A percentile compares a stretch with the other conserved stretches of the same genome.
Conservation (phyloP, 2,797 vertebrate genomes). For the Botia kubotai region DNA sequence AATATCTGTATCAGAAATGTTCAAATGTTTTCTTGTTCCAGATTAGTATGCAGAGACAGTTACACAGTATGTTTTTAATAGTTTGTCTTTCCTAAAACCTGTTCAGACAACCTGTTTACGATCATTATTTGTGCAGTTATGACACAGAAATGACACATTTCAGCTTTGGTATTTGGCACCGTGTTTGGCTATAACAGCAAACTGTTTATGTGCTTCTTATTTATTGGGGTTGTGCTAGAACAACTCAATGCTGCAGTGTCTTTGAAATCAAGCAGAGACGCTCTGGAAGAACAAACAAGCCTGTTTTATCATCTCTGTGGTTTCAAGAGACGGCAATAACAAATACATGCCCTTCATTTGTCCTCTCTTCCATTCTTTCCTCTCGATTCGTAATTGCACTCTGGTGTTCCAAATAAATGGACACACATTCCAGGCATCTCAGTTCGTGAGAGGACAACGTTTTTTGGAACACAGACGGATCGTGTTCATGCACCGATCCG, state of each 20-base stretch:
- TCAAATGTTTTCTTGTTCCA: too few species aligned
- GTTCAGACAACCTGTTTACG: too few species aligned
- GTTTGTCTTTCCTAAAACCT: too few species aligned
- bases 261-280: conserved; percentile 33
- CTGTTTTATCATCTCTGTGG: conserved; percentile 44
- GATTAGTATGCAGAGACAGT: too few species aligned
- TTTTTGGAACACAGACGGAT: conserved; percentile 51
- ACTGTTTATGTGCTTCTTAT: conserved; percentile 61
- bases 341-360: conserved; percentile 47
- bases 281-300: conserved; percentile 53
- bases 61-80: too few species aligned
- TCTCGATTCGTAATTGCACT: conserved; percentile 48
- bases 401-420: conserved; percentile 58
- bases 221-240: conserved; percentile 59
- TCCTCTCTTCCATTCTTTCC: conserved; percentile 37
- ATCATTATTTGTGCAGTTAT: background rate
- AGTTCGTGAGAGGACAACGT: conserved; percentile 33
- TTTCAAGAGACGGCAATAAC: conserved; percentile 55
- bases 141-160: background rate
- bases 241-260: conserved; percentile 58
- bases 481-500: conserved; percentile 44
- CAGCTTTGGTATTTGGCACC: background rate
- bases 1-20: background rate
- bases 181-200: conserved; percentile 57
- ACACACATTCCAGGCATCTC: conserved; percentile 52